These are phyloP conservation scores for Trigoniulus corallinus DNA, from an alignment of 1,140 invertebrate species.

Conservation along the genomic window DNA sequence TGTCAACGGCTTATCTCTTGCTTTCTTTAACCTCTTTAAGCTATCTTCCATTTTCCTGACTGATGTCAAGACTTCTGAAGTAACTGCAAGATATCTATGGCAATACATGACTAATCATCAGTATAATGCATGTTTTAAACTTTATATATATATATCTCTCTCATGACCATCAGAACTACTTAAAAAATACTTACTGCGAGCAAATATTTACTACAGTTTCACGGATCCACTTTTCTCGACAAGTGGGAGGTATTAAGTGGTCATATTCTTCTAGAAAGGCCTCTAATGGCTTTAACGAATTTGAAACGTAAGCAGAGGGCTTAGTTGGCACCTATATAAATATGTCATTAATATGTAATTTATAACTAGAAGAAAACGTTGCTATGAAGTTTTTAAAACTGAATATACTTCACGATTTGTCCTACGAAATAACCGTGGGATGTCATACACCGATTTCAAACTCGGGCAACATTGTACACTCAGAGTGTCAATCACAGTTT, in stretches of 20 bases:
- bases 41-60: slow-evolving; percentile 91
- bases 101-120: slow-evolving; percentile 11
- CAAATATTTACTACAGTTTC: slow-evolving; percentile 44
- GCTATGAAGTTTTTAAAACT: slow-evolving; percentile 2
- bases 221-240: slow-evolving; percentile 28
- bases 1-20: slow-evolving; percentile 40
- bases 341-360: not conserved
- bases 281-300: slow-evolving; percentile 37
- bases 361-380: not conserved
- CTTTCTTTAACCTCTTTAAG: slow-evolving; percentile 67
- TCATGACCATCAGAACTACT: too few species aligned
- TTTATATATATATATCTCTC: too few species aligned
- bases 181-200: slow-evolving; percentile 49
- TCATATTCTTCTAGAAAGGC: slow-evolving; percentile 38
- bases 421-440: slow-evolving; percentile 77
- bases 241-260: slow-evolving; percentile 21
- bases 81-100: slow-evolving; percentile 58
- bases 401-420: slow-evolving; percentile 59
- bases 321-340: slow-evolving; percentile 42
- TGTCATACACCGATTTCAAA: slow-evolving; percentile 55
- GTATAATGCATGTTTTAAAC: too few species aligned
- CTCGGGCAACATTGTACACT: slow-evolving; percentile 14
- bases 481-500: slow-evolving; percentile 11
- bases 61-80: slow-evolving; percentile 72
- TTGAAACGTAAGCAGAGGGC: slow-evolving; percentile 56